Percentiles rank a stretch among this genome's conserved stretches.
phyloP scores from a whole-genome alignment of 2,888 invertebrate genomes.

The Anagyrus pseudococci region DNA sequence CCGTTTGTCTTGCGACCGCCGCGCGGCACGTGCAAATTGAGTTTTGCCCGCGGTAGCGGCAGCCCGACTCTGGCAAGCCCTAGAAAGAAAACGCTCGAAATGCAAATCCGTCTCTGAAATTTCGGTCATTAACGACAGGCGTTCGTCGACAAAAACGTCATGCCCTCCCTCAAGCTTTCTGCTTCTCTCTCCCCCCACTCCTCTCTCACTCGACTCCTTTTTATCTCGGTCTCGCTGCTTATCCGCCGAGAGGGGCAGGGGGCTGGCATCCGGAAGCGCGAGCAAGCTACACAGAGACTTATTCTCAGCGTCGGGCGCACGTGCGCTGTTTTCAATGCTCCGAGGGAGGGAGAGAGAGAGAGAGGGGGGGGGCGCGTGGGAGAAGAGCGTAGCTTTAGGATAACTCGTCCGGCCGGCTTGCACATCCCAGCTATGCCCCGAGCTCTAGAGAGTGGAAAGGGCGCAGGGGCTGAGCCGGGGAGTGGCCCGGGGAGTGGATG shows the following conservation, averaged over 20 bases:
- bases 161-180: slow-evolving; percentile 6
- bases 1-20: not conserved
- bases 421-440: not conserved
- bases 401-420: no score
- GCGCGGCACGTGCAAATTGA: slow-evolving; percentile 7
- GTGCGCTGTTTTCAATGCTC: no score
- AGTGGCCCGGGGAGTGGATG: no score
- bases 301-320: no score
- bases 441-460: not conserved
- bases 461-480: no score
- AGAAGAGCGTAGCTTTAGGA: no score
- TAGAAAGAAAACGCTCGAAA: slow-evolving; percentile 45
- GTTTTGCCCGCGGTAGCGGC: slow-evolving; percentile 44
- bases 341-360: no score
- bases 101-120: slow-evolving; percentile 57
- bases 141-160: slow-evolving; percentile 15
- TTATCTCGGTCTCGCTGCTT: no score
- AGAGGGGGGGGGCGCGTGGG: no score
- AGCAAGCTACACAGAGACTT: no score
- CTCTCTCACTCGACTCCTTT: not conserved
- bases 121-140: slow-evolving; percentile 56
- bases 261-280: no score
- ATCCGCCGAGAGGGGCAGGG: no score
- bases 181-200: not conserved
- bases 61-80: not conserved